phyloP scores from a whole-genome alignment of 2,797 vertebrate species.

The Tapera naevia region DNA sequence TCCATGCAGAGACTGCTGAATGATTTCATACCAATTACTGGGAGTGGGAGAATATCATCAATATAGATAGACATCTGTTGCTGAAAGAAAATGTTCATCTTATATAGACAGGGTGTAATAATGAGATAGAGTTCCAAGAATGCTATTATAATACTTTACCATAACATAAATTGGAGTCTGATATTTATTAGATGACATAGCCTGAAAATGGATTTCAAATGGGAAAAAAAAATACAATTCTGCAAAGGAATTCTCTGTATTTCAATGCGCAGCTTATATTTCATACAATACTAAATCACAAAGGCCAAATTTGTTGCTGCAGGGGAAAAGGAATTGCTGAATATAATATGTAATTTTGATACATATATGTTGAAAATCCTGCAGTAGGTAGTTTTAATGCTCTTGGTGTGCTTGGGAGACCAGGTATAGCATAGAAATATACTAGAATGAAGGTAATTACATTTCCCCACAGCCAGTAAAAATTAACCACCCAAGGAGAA shows the following conservation, averaged over 20 bases:
- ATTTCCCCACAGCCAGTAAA: slow-evolving; percentile 17
- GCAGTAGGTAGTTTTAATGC: background rate
- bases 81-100: slow-evolving; percentile 1
- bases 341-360: background rate
- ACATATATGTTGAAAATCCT: background rate
- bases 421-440: background rate
- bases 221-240: background rate
- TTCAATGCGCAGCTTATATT: background rate
- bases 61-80: background rate
- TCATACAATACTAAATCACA: background rate
- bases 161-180: background rate
- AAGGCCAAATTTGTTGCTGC: background rate
- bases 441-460: background rate
- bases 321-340: background rate
- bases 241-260: background rate
- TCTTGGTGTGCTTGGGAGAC: background rate
- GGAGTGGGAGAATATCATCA: background rate
- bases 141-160: background rate
- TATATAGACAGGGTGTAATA: background rate
- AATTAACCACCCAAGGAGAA: slow-evolving; percentile 21
- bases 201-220: background rate
- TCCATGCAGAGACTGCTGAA: background rate
- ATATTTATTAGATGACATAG: slow-evolving; percentile 13
- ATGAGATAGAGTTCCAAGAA: background rate
- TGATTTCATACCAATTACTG: background rate